Evolutionary conservation across 2,113 vertebrate genomes (phyloP).

Genomic region (Onychostoma macrolepis): DNA sequence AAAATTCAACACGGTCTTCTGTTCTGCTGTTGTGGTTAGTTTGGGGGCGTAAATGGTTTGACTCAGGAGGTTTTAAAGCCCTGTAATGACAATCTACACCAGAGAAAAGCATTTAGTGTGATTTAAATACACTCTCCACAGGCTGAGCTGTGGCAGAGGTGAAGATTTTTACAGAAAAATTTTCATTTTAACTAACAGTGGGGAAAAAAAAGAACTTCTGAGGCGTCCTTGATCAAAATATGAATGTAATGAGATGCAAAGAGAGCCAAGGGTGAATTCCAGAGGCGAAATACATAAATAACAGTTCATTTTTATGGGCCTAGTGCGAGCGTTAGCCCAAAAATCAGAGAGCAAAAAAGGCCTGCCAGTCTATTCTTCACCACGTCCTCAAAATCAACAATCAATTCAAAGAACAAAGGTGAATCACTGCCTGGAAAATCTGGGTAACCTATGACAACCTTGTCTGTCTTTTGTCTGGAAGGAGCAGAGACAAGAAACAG

Average conservation of each 20-base stretch:
- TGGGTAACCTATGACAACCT: constrained; percentile 17
- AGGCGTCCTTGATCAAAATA: constrained; percentile 28
- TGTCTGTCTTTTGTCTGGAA: constrained; percentile 26
- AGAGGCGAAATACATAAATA: constrained; percentile 6
- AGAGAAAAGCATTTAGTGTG: constrained; percentile 29
- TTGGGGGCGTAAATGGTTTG: constrained; percentile 1
- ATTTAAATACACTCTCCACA: constrained; percentile 17
- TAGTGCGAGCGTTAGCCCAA: not conserved
- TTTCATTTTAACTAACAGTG: constrained; percentile 15
- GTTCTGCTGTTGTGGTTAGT: not conserved
- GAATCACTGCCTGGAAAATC: constrained; percentile 27
- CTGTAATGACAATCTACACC: constrained; percentile 19
- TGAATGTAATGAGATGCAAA: constrained; percentile 22
- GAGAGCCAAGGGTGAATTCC: constrained; percentile 23
- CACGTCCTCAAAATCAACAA: constrained; percentile 13
- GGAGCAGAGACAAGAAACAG: not conserved
- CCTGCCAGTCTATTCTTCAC: not conserved
- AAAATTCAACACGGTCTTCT: not conserved
- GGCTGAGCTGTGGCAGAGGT: constrained; percentile 28
- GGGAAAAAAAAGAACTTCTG: not conserved
- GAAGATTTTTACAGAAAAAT: constrained; percentile 14
- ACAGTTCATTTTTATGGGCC: not conserved
- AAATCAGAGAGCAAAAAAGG: not conserved
- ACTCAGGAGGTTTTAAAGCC: constrained; percentile 4
- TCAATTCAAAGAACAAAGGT: constrained; percentile 18